A percentile compares a stretch with the other conserved stretches of the same genome.
phyloP scores from a whole-genome alignment of 2,888 invertebrate species.

The Drosophila cyrtoloma region DNA sequence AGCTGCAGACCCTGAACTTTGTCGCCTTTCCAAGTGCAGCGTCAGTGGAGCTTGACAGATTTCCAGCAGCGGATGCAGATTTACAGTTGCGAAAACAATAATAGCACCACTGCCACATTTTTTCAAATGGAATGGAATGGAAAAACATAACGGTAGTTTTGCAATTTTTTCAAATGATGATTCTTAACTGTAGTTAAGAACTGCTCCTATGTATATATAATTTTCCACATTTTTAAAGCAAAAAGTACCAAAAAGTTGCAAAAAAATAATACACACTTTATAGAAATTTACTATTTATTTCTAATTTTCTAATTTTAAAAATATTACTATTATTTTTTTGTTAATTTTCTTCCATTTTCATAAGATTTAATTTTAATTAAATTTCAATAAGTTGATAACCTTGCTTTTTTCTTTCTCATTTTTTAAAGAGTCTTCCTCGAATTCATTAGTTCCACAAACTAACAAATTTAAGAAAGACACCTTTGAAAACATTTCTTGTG shows the following conservation, averaged over 20 bases:
- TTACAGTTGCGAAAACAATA: neutral
- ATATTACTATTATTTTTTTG: neutral
- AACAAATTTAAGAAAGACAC: neutral
- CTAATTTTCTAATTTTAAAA: neutral
- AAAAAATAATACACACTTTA: neutral
- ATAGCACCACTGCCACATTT: neutral
- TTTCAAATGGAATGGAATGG: neutral
- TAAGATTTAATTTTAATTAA: neutral
- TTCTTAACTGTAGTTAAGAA: neutral
- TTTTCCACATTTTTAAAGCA: neutral
- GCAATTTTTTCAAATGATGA: neutral
- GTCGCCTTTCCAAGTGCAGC: slow-evolving; percentile 53
- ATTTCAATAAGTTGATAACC: neutral
- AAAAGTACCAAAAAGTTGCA: neutral
- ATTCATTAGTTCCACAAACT: neutral
- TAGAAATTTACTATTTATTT: neutral
- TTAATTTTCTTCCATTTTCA: too few relatives aligned
- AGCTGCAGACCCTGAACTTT: slow-evolving; percentile 70
- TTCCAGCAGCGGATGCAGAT: slow-evolving; percentile 3
- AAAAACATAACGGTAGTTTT: neutral
- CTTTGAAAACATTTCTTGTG: neutral
- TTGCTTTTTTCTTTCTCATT: rapidly evolving
- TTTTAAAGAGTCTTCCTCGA: neutral
- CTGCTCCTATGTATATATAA: neutral
- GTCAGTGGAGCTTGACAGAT: slow-evolving; percentile 36